phyloP scores from a whole-genome alignment of 2,113 vertebrate species.

The Capreolus pygargus region DNA sequence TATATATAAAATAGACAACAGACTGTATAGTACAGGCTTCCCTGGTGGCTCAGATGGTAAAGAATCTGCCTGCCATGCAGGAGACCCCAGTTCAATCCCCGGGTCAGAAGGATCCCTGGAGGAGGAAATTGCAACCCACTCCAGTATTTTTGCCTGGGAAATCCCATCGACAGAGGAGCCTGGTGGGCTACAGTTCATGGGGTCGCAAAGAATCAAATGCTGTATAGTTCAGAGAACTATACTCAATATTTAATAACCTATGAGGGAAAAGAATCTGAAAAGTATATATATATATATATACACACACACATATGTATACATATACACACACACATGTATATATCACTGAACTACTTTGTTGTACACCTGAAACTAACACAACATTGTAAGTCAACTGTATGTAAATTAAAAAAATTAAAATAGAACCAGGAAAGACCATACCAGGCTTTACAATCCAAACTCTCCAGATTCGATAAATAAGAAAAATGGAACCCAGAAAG shows the following conservation, averaged over 20 bases:
- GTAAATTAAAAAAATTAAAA: not conserved
- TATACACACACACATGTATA: not conserved
- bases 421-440: not conserved
- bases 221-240: not conserved
- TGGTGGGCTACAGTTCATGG: not conserved
- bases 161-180: not conserved
- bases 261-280: not conserved
- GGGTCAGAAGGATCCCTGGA: not conserved
- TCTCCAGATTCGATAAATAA: not conserved
- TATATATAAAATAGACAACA: not conserved
- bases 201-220: not conserved
- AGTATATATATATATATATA: not conserved
- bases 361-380: not conserved
- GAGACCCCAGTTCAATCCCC: not conserved
- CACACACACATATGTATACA: rapidly evolving
- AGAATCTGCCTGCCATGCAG: not conserved
- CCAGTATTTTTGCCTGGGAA: not conserved
- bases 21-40: not conserved
- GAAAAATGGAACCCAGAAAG: not conserved
- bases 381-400: not conserved
- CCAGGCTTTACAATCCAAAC: not conserved
- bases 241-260: not conserved
- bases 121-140: not conserved
- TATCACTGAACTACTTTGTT: not conserved
- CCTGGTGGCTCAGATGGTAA: not conserved